Base-by-base conservation (phyloP, 1,140 invertebrate species). In the Cephus cinctus region DNA sequence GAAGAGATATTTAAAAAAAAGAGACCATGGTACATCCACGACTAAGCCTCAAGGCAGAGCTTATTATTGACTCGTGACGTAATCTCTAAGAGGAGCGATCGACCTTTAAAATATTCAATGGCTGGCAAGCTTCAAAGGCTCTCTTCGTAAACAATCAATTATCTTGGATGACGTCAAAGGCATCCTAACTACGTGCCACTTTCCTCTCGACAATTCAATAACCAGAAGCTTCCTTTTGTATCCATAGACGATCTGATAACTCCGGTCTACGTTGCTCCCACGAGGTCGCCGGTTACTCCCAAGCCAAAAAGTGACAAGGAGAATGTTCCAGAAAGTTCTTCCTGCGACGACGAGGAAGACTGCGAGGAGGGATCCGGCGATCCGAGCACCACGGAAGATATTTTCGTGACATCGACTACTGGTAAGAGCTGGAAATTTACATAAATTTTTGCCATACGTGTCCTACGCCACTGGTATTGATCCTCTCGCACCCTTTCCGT, bases 211-310 rank as follows among this genome's bases (percentile, higher is more conserved):
- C n/a, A n/a, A n/a, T n/a, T n/a, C n/a, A n/a, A n/a, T n/a, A n/a
- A n/a, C n/a, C n/a, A n/a, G n/a, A n/a, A n/a, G n/a, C n/a, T 22
- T 46, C 21, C 23, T 47, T 46, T 35, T 51, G 14, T 51, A 57
- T 57, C 3, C 55, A n/a, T n/a, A 75, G 91, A 94, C 68, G 91
- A 95, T 65, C 79, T 96, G 11, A 94, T 96, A 41, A 96, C 92
- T 0, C 92, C 92, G 0, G 90, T 94, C 0, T 94, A 94, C 73
- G 87, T 92, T 9, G 88, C 91, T 14, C 86, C 89, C 3, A 92
- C 90, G 16, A 82, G 83, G 52, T 81, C 86, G 46, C 85, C 88
- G 14, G 82, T 83, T 11, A 80, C 77, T 8, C 63, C 69, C 3
- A 69, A 54, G 47, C 80, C 77, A 34, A 83, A 79, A 57, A 63